These are phyloP conservation scores for Gallinago nigripennis DNA, from an alignment of 2,797 vertebrate species.

Conservation along the genomic window DNA sequence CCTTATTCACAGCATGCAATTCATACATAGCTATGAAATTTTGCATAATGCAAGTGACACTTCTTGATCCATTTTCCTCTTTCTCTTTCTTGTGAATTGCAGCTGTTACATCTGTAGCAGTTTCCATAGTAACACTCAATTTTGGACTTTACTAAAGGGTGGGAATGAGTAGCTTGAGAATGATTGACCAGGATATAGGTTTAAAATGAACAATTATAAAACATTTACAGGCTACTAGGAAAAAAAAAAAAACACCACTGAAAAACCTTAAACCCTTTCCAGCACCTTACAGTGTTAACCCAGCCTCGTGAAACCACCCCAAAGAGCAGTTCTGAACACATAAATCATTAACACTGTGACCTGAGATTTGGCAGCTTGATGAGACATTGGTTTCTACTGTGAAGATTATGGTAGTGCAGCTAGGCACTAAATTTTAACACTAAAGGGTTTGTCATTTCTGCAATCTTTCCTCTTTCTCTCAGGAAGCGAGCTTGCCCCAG, in stretches of 20 bases:
- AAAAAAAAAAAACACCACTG: fast-evolving
- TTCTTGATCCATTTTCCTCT: constrained; percentile 45
- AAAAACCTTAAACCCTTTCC: neutral
- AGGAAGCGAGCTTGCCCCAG: neutral
- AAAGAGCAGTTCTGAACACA: neutral
- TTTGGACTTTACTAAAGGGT: constrained; percentile 49
- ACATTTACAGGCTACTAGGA: neutral
- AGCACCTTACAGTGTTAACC: neutral
- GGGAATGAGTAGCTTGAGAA: constrained; percentile 1
- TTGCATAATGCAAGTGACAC: constrained; percentile 39
- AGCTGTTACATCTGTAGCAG: constrained; percentile 55
- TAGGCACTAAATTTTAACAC: neutral
- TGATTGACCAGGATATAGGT: constrained; percentile 27
- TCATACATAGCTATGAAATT: constrained; percentile 22
- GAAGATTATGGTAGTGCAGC: neutral
- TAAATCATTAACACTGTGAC: neutral
- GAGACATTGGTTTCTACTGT: neutral
- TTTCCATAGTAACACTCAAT: constrained; percentile 72
- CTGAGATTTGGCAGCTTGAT: constrained; percentile 3
- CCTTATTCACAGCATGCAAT: neutral
- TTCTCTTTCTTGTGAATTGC: constrained; percentile 50
- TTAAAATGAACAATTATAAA: constrained; percentile 36
- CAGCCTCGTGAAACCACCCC: neutral
- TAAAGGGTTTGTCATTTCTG: neutral
- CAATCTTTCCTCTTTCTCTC: neutral